These are phyloP conservation scores for Leptopterna dolabrata DNA, from an alignment of 2,888 invertebrate genomes.

Conservation along the genomic window DNA sequence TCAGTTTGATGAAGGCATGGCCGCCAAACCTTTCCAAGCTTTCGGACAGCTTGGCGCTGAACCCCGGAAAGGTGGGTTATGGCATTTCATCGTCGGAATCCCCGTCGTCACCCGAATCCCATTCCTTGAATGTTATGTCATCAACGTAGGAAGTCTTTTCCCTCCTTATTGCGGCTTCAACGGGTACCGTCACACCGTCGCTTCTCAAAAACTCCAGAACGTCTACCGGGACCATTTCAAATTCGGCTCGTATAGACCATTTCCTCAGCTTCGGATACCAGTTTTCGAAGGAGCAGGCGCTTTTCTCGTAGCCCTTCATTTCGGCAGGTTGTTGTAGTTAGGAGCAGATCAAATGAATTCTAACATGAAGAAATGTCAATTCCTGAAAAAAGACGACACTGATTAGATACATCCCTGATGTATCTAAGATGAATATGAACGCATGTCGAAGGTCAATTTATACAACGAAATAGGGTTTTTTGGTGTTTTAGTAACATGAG, in stretches of 20 bases:
- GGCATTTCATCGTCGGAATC: constrained; percentile 59
- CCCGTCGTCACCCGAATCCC: constrained; percentile 61
- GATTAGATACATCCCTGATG: too few relatives aligned
- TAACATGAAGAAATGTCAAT: too few relatives aligned
- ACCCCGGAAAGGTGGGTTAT: constrained; percentile 69
- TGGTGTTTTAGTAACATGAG: too few relatives aligned
- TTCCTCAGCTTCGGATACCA: constrained; percentile 70
- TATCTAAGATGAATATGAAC: too few relatives aligned
- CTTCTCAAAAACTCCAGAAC: constrained; percentile 70
- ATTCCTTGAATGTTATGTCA: constrained; percentile 60
- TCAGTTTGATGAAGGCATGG: constrained; percentile 72
- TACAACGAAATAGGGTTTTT: too few relatives aligned
- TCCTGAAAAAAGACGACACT: too few relatives aligned
- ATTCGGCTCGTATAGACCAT: constrained; percentile 67
- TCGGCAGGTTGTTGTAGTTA: not conserved
- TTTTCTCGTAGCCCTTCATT: constrained; percentile 64
- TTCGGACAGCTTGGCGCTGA: constrained; percentile 69
- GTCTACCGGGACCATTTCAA: constrained; percentile 69
- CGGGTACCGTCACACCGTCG: constrained; percentile 68
- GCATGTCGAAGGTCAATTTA: too few relatives aligned
- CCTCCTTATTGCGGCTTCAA: constrained; percentile 65
- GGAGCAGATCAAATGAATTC: too few relatives aligned
- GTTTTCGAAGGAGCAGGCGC: constrained; percentile 76
- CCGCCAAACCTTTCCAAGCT: constrained; percentile 70
- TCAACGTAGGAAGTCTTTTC: constrained; percentile 60